Evolutionary conservation across 2,888 invertebrate genomes (phyloP).

Genomic region (Sinodicranocentrus sp.): DNA sequence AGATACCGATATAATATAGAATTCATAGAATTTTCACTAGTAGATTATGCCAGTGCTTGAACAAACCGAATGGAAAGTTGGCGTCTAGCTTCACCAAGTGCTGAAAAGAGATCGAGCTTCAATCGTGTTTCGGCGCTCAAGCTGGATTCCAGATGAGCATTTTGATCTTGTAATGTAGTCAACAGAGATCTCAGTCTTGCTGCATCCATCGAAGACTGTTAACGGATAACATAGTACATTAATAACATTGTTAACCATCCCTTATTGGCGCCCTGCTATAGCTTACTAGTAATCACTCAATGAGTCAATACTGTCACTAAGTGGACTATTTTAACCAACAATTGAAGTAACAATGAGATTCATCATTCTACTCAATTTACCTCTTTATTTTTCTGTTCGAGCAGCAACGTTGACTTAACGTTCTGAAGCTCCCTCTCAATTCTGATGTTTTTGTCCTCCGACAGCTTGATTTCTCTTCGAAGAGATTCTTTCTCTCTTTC

Average conservation of each 20-base stretch:
- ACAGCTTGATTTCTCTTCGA: slow-evolving; percentile 72
- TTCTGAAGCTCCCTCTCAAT: slow-evolving; percentile 76
- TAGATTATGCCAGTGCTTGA: too few species aligned
- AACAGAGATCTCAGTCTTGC: slow-evolving; percentile 90
- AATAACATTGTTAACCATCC: too few species aligned
- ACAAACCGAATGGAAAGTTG: slow-evolving; percentile 81
- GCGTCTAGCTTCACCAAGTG: slow-evolving; percentile 95
- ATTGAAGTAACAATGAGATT: too few species aligned
- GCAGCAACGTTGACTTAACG: slow-evolving; percentile 76
- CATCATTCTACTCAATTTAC: too few species aligned
- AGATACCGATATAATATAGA: too few species aligned
- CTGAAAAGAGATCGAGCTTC: slow-evolving; percentile 97
- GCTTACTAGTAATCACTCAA: too few species aligned
- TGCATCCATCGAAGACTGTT: slow-evolving; percentile 80
- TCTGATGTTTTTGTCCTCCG: slow-evolving; percentile 75
- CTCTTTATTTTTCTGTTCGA: slow-evolving; percentile 76
- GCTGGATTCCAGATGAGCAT: slow-evolving; percentile 93
- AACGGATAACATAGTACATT: not conserved
- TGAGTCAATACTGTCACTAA: too few species aligned
- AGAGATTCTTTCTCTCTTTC: slow-evolving; percentile 75
- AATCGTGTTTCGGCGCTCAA: slow-evolving; percentile 97
- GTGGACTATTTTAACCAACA: too few species aligned
- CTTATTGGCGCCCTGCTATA: too few species aligned
- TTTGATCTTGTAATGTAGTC: slow-evolving; percentile 92
- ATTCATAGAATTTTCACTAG: too few species aligned